Conservation (phyloP, 2,888 invertebrate species). For the Megamerina dolium region DNA sequence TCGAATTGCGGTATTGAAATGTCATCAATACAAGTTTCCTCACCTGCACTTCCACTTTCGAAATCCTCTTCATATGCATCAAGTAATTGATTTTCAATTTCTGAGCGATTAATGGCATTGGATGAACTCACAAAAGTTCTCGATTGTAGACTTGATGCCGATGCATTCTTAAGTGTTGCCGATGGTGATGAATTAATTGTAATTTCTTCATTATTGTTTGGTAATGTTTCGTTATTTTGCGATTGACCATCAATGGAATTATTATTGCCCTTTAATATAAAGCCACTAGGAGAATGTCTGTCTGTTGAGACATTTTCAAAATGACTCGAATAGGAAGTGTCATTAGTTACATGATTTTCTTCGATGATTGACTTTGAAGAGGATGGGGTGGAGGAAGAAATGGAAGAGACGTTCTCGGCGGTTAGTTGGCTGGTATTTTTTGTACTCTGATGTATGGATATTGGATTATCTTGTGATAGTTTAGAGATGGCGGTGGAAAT, state of each 20-base stretch:
- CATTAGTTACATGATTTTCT: slow-evolving; percentile 15
- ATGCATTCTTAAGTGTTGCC: neutral
- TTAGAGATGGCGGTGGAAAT: slow-evolving; percentile 18
- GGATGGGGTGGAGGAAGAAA: no score
- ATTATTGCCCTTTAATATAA: slow-evolving; percentile 3
- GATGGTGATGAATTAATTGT: neutral
- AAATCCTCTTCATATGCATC: slow-evolving; percentile 28
- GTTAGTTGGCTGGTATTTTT: neutral
- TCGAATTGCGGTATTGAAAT: slow-evolving; percentile 36
- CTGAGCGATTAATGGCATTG: no score
- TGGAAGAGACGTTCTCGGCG: neutral
- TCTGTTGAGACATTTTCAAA: slow-evolving; percentile 21
- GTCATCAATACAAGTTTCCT: slow-evolving; percentile 34
- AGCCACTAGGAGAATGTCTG: slow-evolving; percentile 20
- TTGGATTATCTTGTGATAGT: slow-evolving; percentile 18
- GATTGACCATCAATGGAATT: neutral
- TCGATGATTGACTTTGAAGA: slow-evolving; percentile 6
- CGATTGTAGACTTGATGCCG: neutral
- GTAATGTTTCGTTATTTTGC: no score
- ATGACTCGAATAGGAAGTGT: slow-evolving; percentile 19
- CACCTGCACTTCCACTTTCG: slow-evolving; percentile 20
- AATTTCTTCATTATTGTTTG: no score
- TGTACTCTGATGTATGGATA: slow-evolving; percentile 13
- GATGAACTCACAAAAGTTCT: slow-evolving; percentile 3
- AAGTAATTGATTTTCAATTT: slow-evolving; percentile 12